These are phyloP conservation scores for Zaprionus lineosus DNA, from an alignment of 2,888 invertebrate genomes.

Conservation along the genomic window DNA sequence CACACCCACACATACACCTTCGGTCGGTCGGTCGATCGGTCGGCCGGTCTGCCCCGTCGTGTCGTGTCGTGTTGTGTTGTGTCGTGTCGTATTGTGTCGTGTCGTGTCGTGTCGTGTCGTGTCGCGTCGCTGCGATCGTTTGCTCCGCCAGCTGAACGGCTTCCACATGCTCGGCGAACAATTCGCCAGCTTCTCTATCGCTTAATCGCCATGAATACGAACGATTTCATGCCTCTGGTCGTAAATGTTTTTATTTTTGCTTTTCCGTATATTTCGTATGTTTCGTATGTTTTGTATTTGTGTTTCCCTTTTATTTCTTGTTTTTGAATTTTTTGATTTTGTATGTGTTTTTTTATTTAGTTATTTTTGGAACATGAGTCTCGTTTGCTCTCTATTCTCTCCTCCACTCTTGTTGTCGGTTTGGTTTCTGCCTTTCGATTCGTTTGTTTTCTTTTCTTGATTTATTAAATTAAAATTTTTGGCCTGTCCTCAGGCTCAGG, in stretches of 20 bases:
- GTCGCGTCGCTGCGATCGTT: neutral
- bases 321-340: constrained; percentile 12
- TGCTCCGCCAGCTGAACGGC: constrained; percentile 19
- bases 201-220: constrained; percentile 60
- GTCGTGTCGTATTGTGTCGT: no score
- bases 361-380: constrained; percentile 60
- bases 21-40: no score
- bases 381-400: neutral
- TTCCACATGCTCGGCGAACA: constrained; percentile 34
- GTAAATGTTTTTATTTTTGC: constrained; percentile 59
- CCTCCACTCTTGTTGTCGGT: constrained; percentile 7
- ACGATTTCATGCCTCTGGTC: constrained; percentile 57
- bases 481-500: constrained; percentile 54
- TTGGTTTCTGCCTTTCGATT: constrained; percentile 3
- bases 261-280: constrained; percentile 20
- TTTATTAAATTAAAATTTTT: constrained; percentile 61
- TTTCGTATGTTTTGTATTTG: constrained; percentile 24
- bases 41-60: neutral
- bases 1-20: constrained; percentile 41
- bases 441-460: constrained; percentile 48
- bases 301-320: constrained; percentile 26
- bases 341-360: constrained; percentile 19
- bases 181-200: constrained; percentile 18
- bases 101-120: neutral
- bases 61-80: no score